phyloP scores from a whole-genome alignment of 2,797 vertebrate genomes.

The Propithecus perrieri region DNA sequence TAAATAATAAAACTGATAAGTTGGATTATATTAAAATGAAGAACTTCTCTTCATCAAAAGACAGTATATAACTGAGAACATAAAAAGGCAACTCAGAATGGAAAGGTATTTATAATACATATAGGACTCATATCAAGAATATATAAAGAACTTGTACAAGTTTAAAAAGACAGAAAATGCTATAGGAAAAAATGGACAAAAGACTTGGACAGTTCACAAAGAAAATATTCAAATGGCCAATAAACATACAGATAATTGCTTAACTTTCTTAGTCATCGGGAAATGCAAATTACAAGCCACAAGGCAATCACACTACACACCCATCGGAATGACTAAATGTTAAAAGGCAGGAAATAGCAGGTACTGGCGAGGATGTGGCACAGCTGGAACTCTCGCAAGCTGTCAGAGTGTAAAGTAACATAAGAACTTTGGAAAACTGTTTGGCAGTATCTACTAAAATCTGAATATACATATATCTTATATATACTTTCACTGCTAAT shows the following conservation, averaged over 20 bases:
- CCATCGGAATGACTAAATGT: neutral
- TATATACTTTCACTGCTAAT: neutral
- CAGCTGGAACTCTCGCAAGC: neutral
- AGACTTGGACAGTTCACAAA: neutral
- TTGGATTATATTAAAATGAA: slow-evolving; percentile 6
- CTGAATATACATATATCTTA: neutral
- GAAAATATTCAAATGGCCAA: neutral
- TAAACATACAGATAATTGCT: neutral
- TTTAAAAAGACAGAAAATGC: neutral
- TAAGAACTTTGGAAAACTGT: neutral
- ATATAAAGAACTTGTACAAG: neutral
- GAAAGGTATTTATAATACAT: neutral
- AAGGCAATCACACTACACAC: neutral
- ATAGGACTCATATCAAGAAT: neutral
- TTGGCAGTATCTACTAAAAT: neutral
- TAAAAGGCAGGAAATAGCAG: neutral
- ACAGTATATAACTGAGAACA: neutral
- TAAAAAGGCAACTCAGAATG: neutral
- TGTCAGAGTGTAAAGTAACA: neutral
- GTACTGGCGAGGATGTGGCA: neutral
- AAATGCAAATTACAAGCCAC: slow-evolving; percentile 44
- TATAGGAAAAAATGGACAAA: slow-evolving; percentile 23
- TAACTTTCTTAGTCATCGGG: neutral
- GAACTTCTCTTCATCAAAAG: neutral
- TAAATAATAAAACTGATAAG: neutral